Conservation (phyloP, 2,888 invertebrate species). For the Chrysina gloriosa region DNA sequence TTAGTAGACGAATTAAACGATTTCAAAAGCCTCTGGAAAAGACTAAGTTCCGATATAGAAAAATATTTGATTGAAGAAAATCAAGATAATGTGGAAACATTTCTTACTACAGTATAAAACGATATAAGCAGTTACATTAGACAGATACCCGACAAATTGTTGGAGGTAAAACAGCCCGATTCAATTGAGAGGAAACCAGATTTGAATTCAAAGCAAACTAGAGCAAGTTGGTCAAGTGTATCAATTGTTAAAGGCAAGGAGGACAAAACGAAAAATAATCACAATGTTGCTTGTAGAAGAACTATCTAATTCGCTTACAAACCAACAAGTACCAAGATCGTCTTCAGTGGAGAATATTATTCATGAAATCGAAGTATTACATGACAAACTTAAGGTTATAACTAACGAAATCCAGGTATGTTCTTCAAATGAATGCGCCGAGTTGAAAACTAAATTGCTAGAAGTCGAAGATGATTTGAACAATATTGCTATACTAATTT, state of each 20-base stretch:
- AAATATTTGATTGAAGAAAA: constrained; percentile 27
- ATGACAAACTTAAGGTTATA: constrained; percentile 13
- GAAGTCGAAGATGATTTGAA: constrained; percentile 15
- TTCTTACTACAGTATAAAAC: constrained; percentile 8
- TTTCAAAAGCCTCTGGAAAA: constrained; percentile 36
- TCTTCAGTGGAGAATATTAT: constrained; percentile 18
- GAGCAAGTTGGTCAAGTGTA: neutral
- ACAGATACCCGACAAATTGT: neutral
- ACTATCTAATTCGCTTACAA: neutral
- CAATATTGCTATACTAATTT: constrained; percentile 11
- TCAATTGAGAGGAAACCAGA: neutral
- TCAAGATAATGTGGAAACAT: constrained; percentile 13
- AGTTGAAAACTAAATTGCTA: constrained; percentile 11
- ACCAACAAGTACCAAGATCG: neutral
- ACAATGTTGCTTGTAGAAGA: constrained; percentile 2
- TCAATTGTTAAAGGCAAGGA: neutral
- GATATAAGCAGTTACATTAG: constrained; percentile 15
- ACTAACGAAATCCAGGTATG: neutral
- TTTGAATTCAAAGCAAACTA: neutral
- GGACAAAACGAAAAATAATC: constrained; percentile 19
- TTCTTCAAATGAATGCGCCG: neutral
- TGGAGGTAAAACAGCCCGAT: neutral
- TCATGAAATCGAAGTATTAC: constrained; percentile 14
- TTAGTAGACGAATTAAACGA: constrained; percentile 22
- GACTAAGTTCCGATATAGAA: constrained; percentile 21